Conservation (phyloP, 2,797 vertebrate genomes). For the Ctenopoma multispine region DNA sequence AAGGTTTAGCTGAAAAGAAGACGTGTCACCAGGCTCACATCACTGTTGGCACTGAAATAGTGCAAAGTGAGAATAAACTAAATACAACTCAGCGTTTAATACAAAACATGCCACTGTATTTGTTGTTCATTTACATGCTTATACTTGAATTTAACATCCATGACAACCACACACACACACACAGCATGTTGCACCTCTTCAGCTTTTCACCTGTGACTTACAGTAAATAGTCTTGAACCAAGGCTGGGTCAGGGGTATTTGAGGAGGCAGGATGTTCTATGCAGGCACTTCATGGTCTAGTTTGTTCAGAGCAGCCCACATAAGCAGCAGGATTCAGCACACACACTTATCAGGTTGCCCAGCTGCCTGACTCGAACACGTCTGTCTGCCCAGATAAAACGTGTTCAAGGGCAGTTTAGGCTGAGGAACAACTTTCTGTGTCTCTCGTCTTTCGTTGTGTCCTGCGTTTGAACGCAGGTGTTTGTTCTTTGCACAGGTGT, state of each 20-base stretch:
- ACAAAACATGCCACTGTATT: neutral
- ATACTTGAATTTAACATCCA: neutral
- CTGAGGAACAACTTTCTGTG: slow-evolving; percentile 8
- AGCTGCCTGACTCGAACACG: slow-evolving; percentile 60
- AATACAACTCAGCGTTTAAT: neutral
- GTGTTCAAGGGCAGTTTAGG: slow-evolving; percentile 45
- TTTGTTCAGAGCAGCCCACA: slow-evolving; percentile 37
- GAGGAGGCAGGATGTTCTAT: slow-evolving; percentile 38
- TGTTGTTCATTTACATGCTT: neutral
- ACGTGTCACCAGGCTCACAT: neutral
- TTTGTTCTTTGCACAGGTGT: slow-evolving; percentile 30
- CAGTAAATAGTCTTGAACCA: neutral
- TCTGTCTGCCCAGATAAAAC: slow-evolving; percentile 69
- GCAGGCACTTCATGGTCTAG: slow-evolving; percentile 6
- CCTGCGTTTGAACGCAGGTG: slow-evolving; percentile 9
- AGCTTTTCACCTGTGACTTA: neutral
- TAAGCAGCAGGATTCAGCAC: slow-evolving; percentile 30
- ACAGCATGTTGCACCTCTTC: neutral
- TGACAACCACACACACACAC: neutral
- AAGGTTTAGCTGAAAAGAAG: neutral
- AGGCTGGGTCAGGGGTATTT: slow-evolving; percentile 35
- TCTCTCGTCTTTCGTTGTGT: slow-evolving; percentile 1
- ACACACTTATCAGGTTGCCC: slow-evolving; percentile 71
- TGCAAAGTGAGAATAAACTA: neutral
- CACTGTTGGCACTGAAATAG: neutral